Evolutionary conservation across 2,113 vertebrate species (phyloP).

Genomic region (Vireo altiloquus): DNA sequence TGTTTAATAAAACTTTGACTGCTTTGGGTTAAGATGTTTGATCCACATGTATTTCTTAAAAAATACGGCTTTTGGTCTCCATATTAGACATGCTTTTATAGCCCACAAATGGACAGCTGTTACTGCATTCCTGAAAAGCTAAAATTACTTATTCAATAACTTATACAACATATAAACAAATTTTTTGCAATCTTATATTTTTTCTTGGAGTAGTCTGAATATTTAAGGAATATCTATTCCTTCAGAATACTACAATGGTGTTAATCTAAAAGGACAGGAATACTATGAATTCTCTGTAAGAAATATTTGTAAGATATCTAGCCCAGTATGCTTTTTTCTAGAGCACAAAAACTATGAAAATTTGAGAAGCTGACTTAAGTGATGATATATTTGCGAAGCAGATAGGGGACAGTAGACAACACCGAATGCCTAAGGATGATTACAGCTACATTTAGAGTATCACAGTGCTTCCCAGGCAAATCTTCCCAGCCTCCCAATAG

Average conservation of each 20-base stretch:
- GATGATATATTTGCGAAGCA: neutral
- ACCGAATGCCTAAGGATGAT: neutral
- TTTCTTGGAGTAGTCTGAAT: neutral
- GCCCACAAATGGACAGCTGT: neutral
- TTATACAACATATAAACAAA: neutral
- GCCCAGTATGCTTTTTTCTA: neutral
- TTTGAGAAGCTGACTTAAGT: neutral
- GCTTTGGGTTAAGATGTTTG: neutral
- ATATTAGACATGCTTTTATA: neutral
- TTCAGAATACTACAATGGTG: neutral
- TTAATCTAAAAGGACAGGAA: neutral
- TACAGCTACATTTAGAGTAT: neutral
- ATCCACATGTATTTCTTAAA: neutral
- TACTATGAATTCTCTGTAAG: neutral
- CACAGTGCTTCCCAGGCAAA: neutral
- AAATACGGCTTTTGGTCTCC: neutral
- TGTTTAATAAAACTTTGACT: neutral
- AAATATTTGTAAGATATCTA: neutral
- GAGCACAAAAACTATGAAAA: neutral
- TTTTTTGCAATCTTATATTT: neutral
- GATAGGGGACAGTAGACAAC: rapidly evolving
- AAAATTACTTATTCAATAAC: neutral
- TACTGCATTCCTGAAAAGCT: neutral
- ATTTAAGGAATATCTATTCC: neutral
- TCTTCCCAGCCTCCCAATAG: neutral